These are phyloP conservation scores for Drosophila eohydei DNA, from an alignment of 2,888 invertebrate genomes.

Conservation along the genomic window DNA sequence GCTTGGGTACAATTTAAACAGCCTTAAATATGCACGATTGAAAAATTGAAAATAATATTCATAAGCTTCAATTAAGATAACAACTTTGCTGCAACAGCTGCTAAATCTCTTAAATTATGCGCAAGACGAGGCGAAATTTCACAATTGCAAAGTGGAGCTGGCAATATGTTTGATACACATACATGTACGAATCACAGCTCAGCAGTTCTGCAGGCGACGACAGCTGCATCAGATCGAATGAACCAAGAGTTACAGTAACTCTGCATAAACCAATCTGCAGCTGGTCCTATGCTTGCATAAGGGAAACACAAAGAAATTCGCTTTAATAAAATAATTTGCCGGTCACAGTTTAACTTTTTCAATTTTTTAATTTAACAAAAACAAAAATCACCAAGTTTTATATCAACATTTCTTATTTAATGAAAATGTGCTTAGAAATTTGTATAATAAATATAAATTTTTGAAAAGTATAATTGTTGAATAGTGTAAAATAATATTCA, in stretches of 20 bases:
- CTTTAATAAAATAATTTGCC: not conserved
- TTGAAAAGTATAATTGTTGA: too few species aligned
- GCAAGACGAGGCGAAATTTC: not conserved
- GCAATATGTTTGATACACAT: too few species aligned
- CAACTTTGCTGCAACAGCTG: not conserved
- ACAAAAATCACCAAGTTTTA: too few species aligned
- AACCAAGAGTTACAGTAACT: not conserved
- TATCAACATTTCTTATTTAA: too few species aligned
- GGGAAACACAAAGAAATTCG: not conserved
- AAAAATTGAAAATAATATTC: not conserved
- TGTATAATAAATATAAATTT: too few species aligned
- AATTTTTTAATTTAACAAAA: too few species aligned
- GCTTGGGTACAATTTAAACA: constrained; percentile 3
- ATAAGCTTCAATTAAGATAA: constrained; percentile 3
- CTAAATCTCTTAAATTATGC: not conserved
- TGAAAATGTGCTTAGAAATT: too few species aligned
- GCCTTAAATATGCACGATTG: not conserved
- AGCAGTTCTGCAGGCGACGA: not conserved
- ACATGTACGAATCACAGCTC: not conserved
- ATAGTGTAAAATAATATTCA: too few species aligned
- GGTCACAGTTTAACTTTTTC: not conserved
- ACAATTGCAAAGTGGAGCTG: not conserved
- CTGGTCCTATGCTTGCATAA: not conserved
- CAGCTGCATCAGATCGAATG: constrained; percentile 2
- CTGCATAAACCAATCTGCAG: not conserved